Evolutionary conservation across 2,797 vertebrate genomes (phyloP).

Genomic region (Manis crassicaudata): DNA sequence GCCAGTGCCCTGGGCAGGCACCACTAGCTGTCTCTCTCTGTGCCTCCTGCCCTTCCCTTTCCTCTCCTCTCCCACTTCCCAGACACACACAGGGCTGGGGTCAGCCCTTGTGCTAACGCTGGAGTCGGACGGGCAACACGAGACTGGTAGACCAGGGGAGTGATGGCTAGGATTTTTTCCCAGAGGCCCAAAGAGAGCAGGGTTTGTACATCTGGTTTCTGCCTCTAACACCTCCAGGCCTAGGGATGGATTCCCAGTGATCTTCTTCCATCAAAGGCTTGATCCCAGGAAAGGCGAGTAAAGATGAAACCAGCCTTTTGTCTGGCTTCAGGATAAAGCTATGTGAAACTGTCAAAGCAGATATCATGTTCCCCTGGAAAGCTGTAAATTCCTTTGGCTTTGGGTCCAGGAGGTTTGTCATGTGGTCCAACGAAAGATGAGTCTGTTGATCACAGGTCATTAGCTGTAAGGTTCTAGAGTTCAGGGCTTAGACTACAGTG

Average conservation of each 20-base stretch:
- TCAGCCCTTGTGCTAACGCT: background rate
- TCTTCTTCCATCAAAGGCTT: slow-evolving; percentile 75
- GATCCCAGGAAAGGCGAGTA: slow-evolving; percentile 72
- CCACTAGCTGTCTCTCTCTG: background rate
- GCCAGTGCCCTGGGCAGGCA: background rate
- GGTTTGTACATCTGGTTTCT: slow-evolving; percentile 74
- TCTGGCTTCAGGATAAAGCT: slow-evolving; percentile 69
- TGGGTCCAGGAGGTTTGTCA: slow-evolving; percentile 54
- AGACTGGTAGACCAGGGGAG: slow-evolving; percentile 46
- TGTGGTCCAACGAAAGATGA: slow-evolving; percentile 70
- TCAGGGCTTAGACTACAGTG: background rate
- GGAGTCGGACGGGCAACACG: background rate
- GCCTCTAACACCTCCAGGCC: slow-evolving; percentile 74
- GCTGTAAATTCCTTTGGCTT: slow-evolving; percentile 78
- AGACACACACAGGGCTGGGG: background rate
- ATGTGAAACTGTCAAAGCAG: slow-evolving; percentile 78
- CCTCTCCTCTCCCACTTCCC: background rate
- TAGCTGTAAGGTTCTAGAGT: slow-evolving; percentile 58
- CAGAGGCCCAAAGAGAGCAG: slow-evolving; percentile 11
- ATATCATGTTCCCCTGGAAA: slow-evolving; percentile 75
- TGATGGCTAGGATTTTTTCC: slow-evolving; percentile 56
- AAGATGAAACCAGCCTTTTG: slow-evolving; percentile 72
- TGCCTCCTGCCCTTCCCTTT: background rate
- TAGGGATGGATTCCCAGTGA: slow-evolving; percentile 64
- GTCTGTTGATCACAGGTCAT: slow-evolving; percentile 73